phyloP scores from a whole-genome alignment of 2,888 invertebrate species.

The Athalia cordata region DNA sequence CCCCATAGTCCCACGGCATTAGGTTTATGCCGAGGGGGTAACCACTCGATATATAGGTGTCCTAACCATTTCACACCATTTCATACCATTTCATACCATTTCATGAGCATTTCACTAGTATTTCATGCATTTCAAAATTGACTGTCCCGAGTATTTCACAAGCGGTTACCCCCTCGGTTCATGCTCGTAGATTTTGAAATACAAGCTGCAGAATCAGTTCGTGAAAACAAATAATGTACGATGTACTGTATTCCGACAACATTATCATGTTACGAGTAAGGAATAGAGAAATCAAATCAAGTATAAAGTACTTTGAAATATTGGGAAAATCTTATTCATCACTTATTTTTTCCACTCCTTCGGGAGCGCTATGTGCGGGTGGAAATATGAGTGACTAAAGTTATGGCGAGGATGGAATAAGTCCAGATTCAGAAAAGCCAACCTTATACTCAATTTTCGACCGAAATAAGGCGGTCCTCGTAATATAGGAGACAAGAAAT shows the following conservation, averaged over 20 bases:
- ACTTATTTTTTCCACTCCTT: conserved; percentile 5
- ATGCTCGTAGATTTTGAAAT: too few relatives aligned
- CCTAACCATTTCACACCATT: too few relatives aligned
- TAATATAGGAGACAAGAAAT: conserved; percentile 53
- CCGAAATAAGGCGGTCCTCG: conserved; percentile 25
- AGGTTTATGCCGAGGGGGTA: too few relatives aligned
- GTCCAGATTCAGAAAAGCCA: conserved; percentile 15
- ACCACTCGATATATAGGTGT: too few relatives aligned
- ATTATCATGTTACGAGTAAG: neutral
- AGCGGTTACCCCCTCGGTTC: too few relatives aligned
- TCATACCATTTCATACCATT: too few relatives aligned
- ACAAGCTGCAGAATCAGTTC: too few relatives aligned
- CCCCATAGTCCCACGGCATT: too few relatives aligned
- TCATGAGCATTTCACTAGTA: too few relatives aligned
- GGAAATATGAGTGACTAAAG: conserved; percentile 31
- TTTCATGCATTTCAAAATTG: too few relatives aligned
- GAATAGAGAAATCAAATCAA: neutral
- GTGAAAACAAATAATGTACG: too few relatives aligned
- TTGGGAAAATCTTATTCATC: conserved; percentile 18
- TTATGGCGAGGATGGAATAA: conserved; percentile 35
- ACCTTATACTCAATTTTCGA: conserved; percentile 14
- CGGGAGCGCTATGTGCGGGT: neutral
- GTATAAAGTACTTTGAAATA: neutral
- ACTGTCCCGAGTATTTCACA: too few relatives aligned
- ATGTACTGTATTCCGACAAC: neutral